Percentiles rank a stretch among this genome's conserved stretches.
These are phyloP conservation scores for Cryptocephalus primarius DNA, from an alignment of 2,888 invertebrate species.

Conservation along the genomic window DNA sequence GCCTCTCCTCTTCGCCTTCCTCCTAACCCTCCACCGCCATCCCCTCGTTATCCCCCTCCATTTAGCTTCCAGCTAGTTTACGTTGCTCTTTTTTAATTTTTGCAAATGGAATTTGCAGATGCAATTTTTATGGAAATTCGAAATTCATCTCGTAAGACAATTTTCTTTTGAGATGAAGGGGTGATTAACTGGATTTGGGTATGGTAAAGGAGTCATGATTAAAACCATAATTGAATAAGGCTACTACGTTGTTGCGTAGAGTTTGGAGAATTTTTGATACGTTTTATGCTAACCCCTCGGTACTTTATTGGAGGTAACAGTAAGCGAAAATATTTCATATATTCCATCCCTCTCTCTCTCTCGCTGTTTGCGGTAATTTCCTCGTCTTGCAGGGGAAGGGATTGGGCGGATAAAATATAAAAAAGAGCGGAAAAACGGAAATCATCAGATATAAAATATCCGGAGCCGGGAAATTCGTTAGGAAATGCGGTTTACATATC, in stretches of 20 bases:
- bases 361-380: too few relatives aligned
- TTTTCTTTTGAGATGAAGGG: neutral
- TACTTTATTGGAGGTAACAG: too few relatives aligned
- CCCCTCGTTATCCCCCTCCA: too few relatives aligned
- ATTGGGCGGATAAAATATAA: neutral
- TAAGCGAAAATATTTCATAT: too few relatives aligned
- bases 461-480: conserved; percentile 22
- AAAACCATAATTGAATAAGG: too few relatives aligned
- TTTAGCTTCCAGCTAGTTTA: too few relatives aligned
- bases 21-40: too few relatives aligned
- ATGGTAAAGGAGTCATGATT: too few relatives aligned
- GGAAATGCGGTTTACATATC: conserved; percentile 28
- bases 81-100: neutral
- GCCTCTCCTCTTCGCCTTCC: too few relatives aligned
- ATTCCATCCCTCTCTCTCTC: too few relatives aligned
- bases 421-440: conserved; percentile 15
- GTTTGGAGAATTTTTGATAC: neutral
- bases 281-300: neutral
- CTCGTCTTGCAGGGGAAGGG: too few relatives aligned
- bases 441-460: conserved; percentile 27
- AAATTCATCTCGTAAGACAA: neutral
- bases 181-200: neutral
- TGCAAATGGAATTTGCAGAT: neutral
- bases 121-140: neutral
- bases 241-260: too few relatives aligned